Evolutionary conservation across 2,888 invertebrate species (phyloP).

Genomic region (Alentia gelatinosa): DNA sequence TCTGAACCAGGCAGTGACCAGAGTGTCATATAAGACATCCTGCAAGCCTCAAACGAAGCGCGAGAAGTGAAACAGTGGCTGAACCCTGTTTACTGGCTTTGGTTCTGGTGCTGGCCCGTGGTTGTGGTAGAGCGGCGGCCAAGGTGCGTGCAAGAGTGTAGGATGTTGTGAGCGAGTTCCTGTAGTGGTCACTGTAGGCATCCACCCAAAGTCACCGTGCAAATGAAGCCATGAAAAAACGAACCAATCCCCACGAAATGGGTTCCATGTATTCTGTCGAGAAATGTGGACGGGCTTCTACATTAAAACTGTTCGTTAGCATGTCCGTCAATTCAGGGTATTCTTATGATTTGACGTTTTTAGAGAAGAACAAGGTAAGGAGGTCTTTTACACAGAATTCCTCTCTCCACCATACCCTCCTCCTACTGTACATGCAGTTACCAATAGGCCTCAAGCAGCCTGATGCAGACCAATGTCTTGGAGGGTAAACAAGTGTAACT

Average conservation of each 20-base stretch:
- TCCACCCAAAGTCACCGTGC: too few species aligned
- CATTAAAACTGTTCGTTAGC: not conserved
- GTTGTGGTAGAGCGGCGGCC: not conserved
- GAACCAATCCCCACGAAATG: not conserved
- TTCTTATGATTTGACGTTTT: not conserved
- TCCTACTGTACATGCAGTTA: too few species aligned
- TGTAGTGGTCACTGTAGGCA: not conserved
- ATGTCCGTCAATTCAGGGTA: not conserved
- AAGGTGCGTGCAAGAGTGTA: not conserved
- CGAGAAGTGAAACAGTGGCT: not conserved
- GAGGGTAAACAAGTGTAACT: not conserved
- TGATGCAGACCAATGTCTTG: not conserved
- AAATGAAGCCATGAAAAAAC: not conserved
- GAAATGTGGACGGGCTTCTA: not conserved
- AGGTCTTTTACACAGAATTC: not conserved
- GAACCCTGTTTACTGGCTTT: not conserved
- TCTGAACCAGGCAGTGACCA: not conserved
- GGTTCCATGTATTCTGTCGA: not conserved
- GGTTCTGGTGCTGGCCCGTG: not conserved
- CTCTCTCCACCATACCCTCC: too few species aligned
- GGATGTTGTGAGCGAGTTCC: not conserved
- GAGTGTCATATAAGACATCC: not conserved
- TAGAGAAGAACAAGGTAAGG: not conserved
- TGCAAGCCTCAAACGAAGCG: not conserved
- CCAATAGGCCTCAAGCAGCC: too few species aligned